These are phyloP conservation scores for Pollimyrus isidori DNA, from an alignment of 2,113 vertebrate species.

Conservation along the genomic window DNA sequence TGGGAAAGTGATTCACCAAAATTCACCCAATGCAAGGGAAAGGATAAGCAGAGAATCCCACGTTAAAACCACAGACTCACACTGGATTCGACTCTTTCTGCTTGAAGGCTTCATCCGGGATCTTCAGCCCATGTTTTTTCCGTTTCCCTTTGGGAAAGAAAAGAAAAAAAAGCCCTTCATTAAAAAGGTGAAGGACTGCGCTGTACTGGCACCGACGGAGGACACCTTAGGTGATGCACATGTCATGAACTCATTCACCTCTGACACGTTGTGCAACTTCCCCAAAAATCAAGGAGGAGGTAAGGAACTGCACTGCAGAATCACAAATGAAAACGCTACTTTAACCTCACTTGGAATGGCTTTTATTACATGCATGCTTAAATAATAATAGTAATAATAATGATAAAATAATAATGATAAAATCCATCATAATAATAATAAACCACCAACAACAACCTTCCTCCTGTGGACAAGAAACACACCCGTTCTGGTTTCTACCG, in stretches of 20 bases:
- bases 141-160: slow-evolving; percentile 53
- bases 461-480: not conserved
- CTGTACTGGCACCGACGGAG: not conserved
- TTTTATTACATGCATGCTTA: not conserved
- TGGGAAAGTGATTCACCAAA: not conserved
- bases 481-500: not conserved
- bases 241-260: not conserved
- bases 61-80: slow-evolving; percentile 45
- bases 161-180: not conserved
- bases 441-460: not conserved
- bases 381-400: not conserved
- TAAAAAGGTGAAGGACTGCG: not conserved
- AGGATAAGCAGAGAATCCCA: not conserved
- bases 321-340: not conserved
- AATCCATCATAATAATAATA: not conserved
- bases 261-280: not conserved
- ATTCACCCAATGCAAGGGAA: not conserved
- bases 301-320: not conserved
- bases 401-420: not conserved
- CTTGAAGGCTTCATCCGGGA: slow-evolving; percentile 56
- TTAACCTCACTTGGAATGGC: not conserved
- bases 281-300: not conserved
- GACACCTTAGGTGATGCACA: not conserved
- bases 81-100: slow-evolving; percentile 54
- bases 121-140: slow-evolving; percentile 59